Conservation (phyloP, 2,113 vertebrate genomes). For the Mola mola region DNA sequence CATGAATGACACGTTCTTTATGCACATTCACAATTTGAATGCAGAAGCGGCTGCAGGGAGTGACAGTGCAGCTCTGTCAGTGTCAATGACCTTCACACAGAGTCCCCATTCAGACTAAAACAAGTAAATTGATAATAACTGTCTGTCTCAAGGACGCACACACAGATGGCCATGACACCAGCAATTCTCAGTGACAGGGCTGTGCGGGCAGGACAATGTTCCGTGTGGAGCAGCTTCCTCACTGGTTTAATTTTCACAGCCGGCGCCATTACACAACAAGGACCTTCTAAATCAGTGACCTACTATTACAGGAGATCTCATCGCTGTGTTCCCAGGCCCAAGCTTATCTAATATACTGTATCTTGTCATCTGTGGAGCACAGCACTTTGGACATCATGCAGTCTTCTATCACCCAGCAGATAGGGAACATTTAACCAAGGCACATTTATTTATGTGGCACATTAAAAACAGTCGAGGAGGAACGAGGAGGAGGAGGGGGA, state of each 20-base stretch:
- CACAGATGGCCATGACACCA: conserved; percentile 47
- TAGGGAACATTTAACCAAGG: conserved; percentile 11
- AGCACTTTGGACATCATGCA: conserved; percentile 62
- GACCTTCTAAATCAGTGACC: conserved; percentile 49
- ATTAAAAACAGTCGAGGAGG: conserved; percentile 18
- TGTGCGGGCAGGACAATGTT: conserved; percentile 40
- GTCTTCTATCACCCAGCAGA: conserved; percentile 10
- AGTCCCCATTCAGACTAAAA: conserved; percentile 25
- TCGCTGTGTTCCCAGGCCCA: conserved; percentile 11
- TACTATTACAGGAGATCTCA: conserved; percentile 34
- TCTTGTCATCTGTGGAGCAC: conserved; percentile 32
- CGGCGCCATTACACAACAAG: conserved; percentile 35
- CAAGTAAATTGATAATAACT: conserved; percentile 44
- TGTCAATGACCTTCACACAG: conserved; percentile 44
- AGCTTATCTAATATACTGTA: conserved; percentile 54
- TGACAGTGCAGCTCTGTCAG: conserved; percentile 11
- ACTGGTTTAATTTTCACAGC: conserved; percentile 42
- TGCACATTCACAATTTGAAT: background rate
- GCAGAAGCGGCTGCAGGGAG: conserved; percentile 15
- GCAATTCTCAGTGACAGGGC: conserved; percentile 42
- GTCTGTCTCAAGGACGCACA: conserved; percentile 43
- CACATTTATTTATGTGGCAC: conserved; percentile 36
- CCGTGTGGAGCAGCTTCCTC: background rate
- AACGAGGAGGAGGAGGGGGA: background rate
- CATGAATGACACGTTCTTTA: background rate